Percentiles rank a stretch among this genome's conserved stretches.
Conservation (phyloP, 2,113 vertebrate species). For the Elgaria multicarinata region DNA sequence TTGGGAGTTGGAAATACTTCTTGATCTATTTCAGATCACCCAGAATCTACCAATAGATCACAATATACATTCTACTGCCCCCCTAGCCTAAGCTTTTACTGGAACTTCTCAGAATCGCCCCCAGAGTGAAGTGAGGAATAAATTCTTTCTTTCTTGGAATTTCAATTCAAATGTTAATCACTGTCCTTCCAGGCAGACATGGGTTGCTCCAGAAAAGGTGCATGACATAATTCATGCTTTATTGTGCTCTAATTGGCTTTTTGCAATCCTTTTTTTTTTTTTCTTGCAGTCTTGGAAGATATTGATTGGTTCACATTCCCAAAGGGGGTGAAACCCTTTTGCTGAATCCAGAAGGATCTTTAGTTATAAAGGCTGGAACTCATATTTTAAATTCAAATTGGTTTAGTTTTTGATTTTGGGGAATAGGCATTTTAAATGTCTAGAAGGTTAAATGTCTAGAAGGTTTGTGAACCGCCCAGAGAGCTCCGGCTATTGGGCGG, state of each 20-base stretch:
- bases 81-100: too few relatives aligned
- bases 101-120: too few relatives aligned
- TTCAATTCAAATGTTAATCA: background rate
- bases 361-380: background rate
- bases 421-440: background rate
- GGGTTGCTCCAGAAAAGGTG: background rate
- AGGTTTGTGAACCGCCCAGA: too few relatives aligned
- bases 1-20: too few relatives aligned
- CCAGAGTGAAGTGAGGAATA: background rate
- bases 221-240: background rate
- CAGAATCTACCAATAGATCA: too few relatives aligned
- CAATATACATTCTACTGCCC: too few relatives aligned
- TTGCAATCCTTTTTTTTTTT: background rate
- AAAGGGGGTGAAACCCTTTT: background rate
- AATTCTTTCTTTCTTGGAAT: background rate
- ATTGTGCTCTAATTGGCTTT: background rate
- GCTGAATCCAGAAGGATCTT: background rate
- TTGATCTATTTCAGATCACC: too few relatives aligned
- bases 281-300: background rate
- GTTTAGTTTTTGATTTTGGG: background rate
- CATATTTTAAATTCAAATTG: background rate
- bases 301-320: background rate
- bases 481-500: too few relatives aligned
- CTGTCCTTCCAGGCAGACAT: background rate
- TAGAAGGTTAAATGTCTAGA: background rate